phyloP scores from a whole-genome alignment of 2,888 invertebrate genomes.

The Cephus pulcher region DNA sequence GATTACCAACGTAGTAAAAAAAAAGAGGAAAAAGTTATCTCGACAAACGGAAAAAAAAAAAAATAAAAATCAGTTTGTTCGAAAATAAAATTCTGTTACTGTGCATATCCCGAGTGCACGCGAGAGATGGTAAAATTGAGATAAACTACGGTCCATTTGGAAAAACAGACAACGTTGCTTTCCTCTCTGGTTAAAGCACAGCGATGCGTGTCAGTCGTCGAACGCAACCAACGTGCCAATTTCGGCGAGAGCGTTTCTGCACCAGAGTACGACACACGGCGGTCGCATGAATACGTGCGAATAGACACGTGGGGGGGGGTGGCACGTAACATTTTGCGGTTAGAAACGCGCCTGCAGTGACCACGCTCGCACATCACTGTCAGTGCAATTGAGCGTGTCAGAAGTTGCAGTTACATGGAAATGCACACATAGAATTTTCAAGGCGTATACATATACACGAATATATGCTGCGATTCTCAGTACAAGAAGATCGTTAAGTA shows the following conservation, averaged over 20 bases:
- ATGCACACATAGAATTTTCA: background rate
- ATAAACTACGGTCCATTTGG: slow-evolving; percentile 16
- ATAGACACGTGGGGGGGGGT: background rate
- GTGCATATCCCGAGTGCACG: slow-evolving; percentile 4
- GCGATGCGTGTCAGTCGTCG: background rate
- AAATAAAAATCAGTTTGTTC: slow-evolving; percentile 1
- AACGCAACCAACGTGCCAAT: background rate
- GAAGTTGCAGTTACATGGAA: background rate
- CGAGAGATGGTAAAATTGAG: slow-evolving; percentile 14
- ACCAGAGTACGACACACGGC: background rate
- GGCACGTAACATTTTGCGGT: background rate
- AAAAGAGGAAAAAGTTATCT: background rate
- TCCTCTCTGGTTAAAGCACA: background rate
- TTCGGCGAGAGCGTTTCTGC: background rate
- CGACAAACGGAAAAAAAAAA: background rate
- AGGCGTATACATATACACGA: background rate
- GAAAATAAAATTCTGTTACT: slow-evolving; percentile 14
- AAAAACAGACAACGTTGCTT: slow-evolving; percentile 25
- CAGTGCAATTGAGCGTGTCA: background rate
- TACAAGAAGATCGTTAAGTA: background rate
- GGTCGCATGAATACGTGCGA: background rate
- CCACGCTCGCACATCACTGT: background rate
- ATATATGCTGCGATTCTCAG: too few species aligned
- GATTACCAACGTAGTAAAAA: slow-evolving; percentile 6
- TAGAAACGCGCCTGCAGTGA: background rate